Conservation (phyloP, 2,797 vertebrate genomes). For the Poeciliopsis turneri region DNA sequence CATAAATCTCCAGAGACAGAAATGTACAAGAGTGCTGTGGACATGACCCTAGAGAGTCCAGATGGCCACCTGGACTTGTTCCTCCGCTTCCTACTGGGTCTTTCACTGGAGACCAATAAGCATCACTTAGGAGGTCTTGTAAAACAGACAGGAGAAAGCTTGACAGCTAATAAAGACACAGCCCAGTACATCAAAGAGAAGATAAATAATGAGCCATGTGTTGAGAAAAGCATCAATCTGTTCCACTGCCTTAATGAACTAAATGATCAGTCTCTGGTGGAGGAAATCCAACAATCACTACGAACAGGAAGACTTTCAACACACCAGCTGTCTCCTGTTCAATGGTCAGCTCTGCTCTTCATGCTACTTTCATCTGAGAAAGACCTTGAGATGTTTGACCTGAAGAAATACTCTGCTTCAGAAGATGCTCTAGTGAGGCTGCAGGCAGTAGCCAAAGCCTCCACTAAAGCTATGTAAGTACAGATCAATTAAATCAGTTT, state of each 20-base stretch:
- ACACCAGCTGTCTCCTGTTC: background rate
- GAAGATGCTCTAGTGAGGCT: background rate
- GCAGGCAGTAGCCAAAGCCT: background rate
- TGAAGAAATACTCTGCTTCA: background rate
- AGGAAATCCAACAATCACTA: background rate
- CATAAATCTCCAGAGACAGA: background rate
- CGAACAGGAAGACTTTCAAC: background rate
- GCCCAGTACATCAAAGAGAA: background rate
- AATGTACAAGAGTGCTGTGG: background rate
- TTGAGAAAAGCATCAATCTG: background rate
- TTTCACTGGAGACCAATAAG: background rate
- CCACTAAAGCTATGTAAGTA: background rate
- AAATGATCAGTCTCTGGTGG: background rate
- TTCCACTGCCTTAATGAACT: background rate
- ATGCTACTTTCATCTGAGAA: background rate
- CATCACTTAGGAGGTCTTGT: rapidly evolving
- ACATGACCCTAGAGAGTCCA: background rate
- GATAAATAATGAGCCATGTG: background rate
- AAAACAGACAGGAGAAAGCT: rapidly evolving
- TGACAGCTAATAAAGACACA: background rate
- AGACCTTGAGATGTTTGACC: background rate
- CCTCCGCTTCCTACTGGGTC: background rate
- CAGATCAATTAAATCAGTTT: background rate
- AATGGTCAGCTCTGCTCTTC: background rate
- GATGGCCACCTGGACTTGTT: slow-evolving; percentile 6